Conservation (phyloP, 2,888 invertebrate genomes). For the Sturmia bella region DNA sequence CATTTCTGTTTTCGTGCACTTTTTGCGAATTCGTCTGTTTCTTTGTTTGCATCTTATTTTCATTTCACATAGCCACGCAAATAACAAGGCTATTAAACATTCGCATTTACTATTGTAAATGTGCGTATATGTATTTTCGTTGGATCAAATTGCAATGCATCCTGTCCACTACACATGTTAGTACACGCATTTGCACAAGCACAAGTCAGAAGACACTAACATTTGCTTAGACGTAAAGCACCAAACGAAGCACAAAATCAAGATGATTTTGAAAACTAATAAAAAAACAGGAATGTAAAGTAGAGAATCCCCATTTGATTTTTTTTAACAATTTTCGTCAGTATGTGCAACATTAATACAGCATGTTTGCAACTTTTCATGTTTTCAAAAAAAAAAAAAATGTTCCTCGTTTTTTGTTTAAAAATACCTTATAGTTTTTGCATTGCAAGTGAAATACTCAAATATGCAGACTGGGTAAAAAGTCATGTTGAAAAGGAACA, state of each 20-base stretch:
- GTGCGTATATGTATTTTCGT: not conserved
- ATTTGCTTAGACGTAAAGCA: constrained; percentile 16
- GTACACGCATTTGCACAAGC: constrained; percentile 16
- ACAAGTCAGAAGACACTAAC: constrained; percentile 19
- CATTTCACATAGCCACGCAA: constrained; percentile 53
- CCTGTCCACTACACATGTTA: constrained; percentile 70
- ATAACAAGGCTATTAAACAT: constrained; percentile 50
- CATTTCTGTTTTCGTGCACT: constrained; percentile 11
- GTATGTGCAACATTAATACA: constrained; percentile 59
- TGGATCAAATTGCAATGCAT: constrained; percentile 59
- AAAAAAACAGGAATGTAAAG: not conserved
- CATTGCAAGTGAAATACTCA: too few species aligned
- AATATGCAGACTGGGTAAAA: too few species aligned
- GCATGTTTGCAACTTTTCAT: constrained; percentile 56
- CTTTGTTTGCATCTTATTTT: constrained; percentile 53
- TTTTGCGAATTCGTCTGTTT: constrained; percentile 13
- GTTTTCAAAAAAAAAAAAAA: constrained; percentile 2
- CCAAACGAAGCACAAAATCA: constrained; percentile 27
- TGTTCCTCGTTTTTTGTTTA: too few species aligned
- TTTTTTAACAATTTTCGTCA: constrained; percentile 45
- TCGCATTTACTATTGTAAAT: constrained; percentile 15
- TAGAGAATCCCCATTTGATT: constrained; percentile 3
- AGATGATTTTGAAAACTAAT: constrained; percentile 22
- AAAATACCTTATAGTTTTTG: too few species aligned
- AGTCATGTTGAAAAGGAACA: too few species aligned